Evolutionary conservation across 2,797 vertebrate species (phyloP).

Genomic region (Poecile montanus): DNA sequence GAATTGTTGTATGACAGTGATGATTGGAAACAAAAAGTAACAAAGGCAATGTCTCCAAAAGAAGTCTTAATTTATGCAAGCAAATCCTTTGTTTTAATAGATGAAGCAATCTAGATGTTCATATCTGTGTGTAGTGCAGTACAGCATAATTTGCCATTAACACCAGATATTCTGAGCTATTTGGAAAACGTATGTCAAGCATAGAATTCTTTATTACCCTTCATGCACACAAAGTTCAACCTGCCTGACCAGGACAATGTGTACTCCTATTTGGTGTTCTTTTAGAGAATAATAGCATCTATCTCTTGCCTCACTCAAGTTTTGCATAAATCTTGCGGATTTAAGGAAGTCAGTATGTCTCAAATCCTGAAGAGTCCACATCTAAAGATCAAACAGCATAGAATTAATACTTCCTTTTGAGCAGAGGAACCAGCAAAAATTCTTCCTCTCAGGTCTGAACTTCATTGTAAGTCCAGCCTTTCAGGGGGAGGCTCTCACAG

Average conservation of each 20-base stretch:
- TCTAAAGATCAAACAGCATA: not conserved
- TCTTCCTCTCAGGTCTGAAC: not conserved
- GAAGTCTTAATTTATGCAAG: not conserved
- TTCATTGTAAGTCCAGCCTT: not conserved
- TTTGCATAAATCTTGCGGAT: not conserved
- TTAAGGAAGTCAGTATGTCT: not conserved
- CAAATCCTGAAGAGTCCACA: not conserved
- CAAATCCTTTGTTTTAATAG: not conserved
- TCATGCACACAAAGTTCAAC: not conserved
- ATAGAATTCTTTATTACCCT: not conserved
- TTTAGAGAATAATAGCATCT: not conserved
- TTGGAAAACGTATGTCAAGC: not conserved
- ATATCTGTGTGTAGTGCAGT: not conserved
- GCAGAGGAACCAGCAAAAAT: not conserved
- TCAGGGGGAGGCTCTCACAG: not conserved
- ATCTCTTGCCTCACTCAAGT: not conserved
- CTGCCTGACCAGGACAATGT: not conserved
- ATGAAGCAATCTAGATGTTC: not conserved
- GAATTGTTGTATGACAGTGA: not conserved
- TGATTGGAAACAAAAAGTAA: not conserved
- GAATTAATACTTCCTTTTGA: not conserved
- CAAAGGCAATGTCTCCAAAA: not conserved
- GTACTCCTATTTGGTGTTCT: not conserved
- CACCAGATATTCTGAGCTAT: not conserved
- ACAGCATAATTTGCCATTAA: not conserved